Conservation (phyloP, 2,888 invertebrate species). For the Plebejus melissa region DNA sequence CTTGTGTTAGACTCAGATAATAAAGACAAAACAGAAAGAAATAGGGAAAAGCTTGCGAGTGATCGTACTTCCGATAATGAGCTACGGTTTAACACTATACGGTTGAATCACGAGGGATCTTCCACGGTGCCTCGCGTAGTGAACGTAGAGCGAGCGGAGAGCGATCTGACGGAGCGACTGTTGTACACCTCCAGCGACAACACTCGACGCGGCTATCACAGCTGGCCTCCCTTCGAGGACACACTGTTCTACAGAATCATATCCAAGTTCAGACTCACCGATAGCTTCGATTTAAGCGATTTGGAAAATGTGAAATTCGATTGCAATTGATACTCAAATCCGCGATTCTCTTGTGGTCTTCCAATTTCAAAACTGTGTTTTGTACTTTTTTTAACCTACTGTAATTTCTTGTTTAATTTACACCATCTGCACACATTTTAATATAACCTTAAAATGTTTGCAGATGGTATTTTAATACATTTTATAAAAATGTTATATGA, state of each 20-base stretch:
- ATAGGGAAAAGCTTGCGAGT: neutral
- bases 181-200: conserved; percentile 48
- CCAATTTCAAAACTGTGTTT: neutral
- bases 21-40: neutral
- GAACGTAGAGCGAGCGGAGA: conserved; percentile 32
- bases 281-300: conserved; percentile 67
- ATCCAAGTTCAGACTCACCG: conserved; percentile 66
- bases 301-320: conserved; percentile 41
- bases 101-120: neutral
- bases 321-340: neutral
- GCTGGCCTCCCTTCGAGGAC: conserved; percentile 68
- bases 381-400: neutral
- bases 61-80: neutral
- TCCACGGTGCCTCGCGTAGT: conserved; percentile 25
- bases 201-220: conserved; percentile 47
- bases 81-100: neutral
- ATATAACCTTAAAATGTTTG: neutral
- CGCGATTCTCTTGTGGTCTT: neutral
- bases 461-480: neutral
- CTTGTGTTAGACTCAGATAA: neutral
- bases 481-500: neutral
- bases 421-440: neutral
- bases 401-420: neutral
- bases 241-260: conserved; percentile 63
- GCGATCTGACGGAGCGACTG: conserved; percentile 38